Percentiles rank a stretch among this genome's conserved stretches.
phyloP scores from a whole-genome alignment of 2,888 invertebrate genomes.

The Drosophila koepferae region DNA sequence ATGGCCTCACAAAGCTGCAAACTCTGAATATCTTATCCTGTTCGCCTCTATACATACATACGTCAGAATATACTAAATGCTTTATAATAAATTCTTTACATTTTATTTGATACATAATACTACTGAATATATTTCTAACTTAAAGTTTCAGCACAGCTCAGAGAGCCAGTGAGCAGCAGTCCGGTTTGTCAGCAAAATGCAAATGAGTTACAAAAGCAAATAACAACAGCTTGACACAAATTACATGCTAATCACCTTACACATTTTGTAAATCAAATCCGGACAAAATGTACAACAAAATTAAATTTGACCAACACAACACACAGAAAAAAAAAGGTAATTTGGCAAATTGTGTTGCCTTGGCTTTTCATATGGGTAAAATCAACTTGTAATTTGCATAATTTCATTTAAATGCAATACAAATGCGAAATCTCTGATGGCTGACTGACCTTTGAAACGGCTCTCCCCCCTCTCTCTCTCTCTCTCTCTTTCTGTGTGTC shows the following conservation, averaged over 20 bases:
- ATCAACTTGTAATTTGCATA: slow-evolving; percentile 39
- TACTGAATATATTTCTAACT: neutral
- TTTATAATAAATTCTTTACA: no score
- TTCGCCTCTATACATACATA: no score
- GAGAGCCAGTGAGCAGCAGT: neutral
- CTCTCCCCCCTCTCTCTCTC: neutral
- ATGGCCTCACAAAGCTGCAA: no score
- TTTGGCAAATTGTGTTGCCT: slow-evolving; percentile 32
- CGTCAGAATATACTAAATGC: no score
- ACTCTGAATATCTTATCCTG: no score
- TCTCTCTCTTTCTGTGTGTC: neutral
- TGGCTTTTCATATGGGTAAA: slow-evolving; percentile 25
- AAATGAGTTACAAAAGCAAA: slow-evolving; percentile 22
- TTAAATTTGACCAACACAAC: slow-evolving; percentile 9
- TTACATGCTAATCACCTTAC: slow-evolving; percentile 37
- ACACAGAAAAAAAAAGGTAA: slow-evolving; percentile 35
- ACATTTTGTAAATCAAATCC: slow-evolving; percentile 20
- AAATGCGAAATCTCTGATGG: slow-evolving; percentile 34
- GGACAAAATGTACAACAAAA: slow-evolving; percentile 19
- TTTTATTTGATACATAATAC: neutral
- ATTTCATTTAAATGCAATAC: slow-evolving; percentile 42
- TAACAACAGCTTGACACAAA: slow-evolving; percentile 29
- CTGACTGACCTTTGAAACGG: slow-evolving; percentile 14
- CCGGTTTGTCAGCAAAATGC: slow-evolving; percentile 7
- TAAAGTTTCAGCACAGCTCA: neutral